Evolutionary conservation across 2,888 invertebrate species (phyloP), one percentile per base, ranked within the genome.

Genomic region (Junonia oenone): DNA sequence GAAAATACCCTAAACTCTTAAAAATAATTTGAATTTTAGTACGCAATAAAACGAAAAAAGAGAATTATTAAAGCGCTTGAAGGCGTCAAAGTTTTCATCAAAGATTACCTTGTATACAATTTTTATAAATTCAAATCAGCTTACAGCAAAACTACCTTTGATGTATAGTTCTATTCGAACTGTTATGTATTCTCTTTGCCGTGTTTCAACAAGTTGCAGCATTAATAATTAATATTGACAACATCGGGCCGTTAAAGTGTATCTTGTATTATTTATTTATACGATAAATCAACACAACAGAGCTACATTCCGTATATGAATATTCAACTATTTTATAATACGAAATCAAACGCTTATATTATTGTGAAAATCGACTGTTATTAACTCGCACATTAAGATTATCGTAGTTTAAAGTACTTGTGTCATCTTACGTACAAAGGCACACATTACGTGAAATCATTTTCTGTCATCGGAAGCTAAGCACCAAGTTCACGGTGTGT

Each of bases 401-500:
- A 35, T 35, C 13, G 35, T 6, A 9, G 19, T n/a, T 1, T 4
- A 40, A 11, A 19, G 1, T 17, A 40, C 9, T 9, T 4, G 5
- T 19, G 11, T 40, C 11, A 19, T 9, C n/a, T 11, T 40, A 17
- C 19, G 11, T 17, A 9, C 2, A 17, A 8, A 13, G 5, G 13
- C 11, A 19, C n/a, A 46, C 31, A 38, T 53, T 51, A 54, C 51
- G 43, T 56, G 47, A 50, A 60, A 57, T 61, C 55, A 48, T 51
- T 49, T 50, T 49, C 51, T 45, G 50, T 52, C 59, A 61, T 65
- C 61, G 61, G 53, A 65, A 62, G 58, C 59, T 51, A 65, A 62
- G 58, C 59, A 50, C 47, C 57, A 63, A 66, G 64, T 69, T 73
- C 66, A 70, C 72, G 73, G 73, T 75, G 61, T 67, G 69, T 75